Percentiles rank a stretch among this genome's conserved stretches.
Evolutionary conservation across 2,797 vertebrate genomes (phyloP).

Genomic region (Protonibea diacanthus): DNA sequence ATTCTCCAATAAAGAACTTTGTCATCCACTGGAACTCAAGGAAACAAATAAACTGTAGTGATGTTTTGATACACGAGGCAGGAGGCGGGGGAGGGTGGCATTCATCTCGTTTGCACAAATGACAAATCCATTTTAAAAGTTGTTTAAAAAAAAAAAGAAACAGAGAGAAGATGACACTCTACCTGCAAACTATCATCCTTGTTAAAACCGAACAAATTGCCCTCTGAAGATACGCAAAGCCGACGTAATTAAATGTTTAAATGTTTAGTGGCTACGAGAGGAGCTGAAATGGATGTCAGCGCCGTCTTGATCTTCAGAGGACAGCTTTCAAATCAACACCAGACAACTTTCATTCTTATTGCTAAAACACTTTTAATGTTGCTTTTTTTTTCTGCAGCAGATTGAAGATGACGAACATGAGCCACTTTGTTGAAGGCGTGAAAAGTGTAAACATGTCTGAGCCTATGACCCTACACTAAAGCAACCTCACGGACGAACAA

Average conservation of each 20-base stretch:
- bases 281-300: constrained; percentile 54
- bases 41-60: not conserved
- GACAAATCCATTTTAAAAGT: constrained; percentile 34
- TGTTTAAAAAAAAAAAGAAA: not conserved
- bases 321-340: constrained; percentile 51
- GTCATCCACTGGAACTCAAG: not conserved
- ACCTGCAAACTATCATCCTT: constrained; percentile 55
- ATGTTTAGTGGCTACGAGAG: constrained; percentile 43
- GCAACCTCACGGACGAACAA: constrained; percentile 72
- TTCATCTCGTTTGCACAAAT: constrained; percentile 50
- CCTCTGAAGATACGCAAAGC: constrained; percentile 42
- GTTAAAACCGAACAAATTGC: constrained; percentile 50
- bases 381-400: constrained; percentile 17
- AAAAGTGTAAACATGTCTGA: constrained; percentile 18
- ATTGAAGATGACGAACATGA: constrained; percentile 49
- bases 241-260: constrained; percentile 63
- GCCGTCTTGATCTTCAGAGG: constrained; percentile 56
- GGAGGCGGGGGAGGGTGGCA: constrained; percentile 8
- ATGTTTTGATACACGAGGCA: constrained; percentile 15
- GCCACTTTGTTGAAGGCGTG: constrained; percentile 59
- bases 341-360: constrained; percentile 51
- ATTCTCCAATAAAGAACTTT: not conserved
- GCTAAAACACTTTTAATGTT: constrained; percentile 49
- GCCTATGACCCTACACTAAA: constrained; percentile 45
- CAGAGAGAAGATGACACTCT: constrained; percentile 37